A percentile compares a stretch with the other conserved stretches of the same genome.
Evolutionary conservation across 2,797 vertebrate species (phyloP).

Genomic region (Manis javanica): DNA sequence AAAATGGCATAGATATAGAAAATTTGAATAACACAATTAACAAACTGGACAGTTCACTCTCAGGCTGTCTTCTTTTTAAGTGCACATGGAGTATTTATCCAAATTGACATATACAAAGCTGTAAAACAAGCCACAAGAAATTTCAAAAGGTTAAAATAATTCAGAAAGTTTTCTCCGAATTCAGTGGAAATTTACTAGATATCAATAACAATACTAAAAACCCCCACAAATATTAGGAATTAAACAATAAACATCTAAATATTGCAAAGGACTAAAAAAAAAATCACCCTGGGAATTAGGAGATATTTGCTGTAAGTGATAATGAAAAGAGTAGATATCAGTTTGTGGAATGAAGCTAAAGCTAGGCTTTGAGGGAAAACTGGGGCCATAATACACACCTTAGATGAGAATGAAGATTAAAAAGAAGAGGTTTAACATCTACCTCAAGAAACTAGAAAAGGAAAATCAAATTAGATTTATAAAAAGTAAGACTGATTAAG

Average conservation of each 20-base stretch:
- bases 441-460: neutral
- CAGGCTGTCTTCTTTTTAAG: neutral
- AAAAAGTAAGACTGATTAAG: neutral
- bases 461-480: neutral
- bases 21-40: neutral
- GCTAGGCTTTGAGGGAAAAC: neutral
- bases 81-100: neutral
- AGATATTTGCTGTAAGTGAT: neutral
- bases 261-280: neutral
- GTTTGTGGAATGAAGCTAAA: neutral
- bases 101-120: neutral
- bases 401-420: neutral
- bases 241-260: constrained; percentile 13
- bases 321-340: neutral
- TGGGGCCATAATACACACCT: neutral
- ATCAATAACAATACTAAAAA: neutral
- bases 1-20: neutral
- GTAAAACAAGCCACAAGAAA: neutral
- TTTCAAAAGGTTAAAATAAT: constrained; percentile 24
- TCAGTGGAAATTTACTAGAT: neutral
- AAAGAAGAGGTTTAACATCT: neutral
- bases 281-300: neutral
- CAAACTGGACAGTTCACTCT: neutral
- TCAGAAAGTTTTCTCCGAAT: neutral
- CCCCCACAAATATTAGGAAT: neutral